Evolutionary conservation across 1,140 invertebrate species (phyloP).

Genomic region (Caenorhabditis brenneri): DNA sequence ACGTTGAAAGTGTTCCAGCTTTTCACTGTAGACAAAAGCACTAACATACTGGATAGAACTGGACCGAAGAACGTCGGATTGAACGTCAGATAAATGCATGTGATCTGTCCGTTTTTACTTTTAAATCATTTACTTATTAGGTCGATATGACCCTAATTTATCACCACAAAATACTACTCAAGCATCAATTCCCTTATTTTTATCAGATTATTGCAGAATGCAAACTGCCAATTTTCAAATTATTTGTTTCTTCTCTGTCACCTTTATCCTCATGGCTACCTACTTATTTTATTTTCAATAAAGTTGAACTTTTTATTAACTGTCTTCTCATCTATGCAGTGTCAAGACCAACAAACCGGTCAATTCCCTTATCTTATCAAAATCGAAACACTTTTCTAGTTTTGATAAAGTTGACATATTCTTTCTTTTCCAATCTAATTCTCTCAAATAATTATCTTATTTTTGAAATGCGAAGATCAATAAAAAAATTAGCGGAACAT

Average conservation of each 20-base stretch:
- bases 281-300: constrained; percentile 3
- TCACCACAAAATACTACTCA: too few relatives aligned
- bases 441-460: too few relatives aligned
- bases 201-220: background rate
- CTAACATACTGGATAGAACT: constrained; percentile 21
- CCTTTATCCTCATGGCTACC: background rate
- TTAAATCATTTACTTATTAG: background rate
- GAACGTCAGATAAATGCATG: constrained; percentile 19
- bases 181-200: background rate
- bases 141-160: background rate
- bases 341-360: background rate
- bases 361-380: constrained; percentile 32
- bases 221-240: background rate
- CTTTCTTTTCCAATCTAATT: background rate
- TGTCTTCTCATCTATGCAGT: background rate
- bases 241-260: background rate
- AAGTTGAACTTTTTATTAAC: background rate
- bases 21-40: constrained; percentile 24
- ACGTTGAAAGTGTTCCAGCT: constrained; percentile 22
- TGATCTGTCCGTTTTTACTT: background rate
- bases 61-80: constrained; percentile 4
- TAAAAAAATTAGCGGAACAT: background rate
- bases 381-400: background rate
- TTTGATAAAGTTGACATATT: background rate
- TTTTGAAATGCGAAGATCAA: constrained; percentile 8